Conservation (phyloP, 2,113 vertebrate genomes). For the Crotalus helleri region DNA sequence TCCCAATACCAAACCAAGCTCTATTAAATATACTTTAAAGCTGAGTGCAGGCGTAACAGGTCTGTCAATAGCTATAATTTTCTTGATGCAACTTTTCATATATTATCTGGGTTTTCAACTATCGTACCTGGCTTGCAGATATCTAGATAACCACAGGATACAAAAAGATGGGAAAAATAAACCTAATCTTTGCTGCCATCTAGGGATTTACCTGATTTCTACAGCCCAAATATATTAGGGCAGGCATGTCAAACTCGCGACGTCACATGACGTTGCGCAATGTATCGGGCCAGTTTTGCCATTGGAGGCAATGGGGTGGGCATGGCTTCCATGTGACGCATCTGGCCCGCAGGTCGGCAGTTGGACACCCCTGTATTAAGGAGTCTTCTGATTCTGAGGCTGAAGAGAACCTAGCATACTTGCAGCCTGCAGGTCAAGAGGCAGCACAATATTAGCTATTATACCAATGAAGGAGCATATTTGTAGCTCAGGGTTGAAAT, state of each 20-base stretch:
- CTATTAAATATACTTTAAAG: not conserved
- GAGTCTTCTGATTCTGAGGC: not conserved
- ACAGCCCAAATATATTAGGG: not conserved
- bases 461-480: not conserved
- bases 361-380: not conserved
- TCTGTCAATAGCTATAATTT: not conserved
- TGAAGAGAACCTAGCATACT: not conserved
- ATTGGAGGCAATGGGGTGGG: too few species aligned
- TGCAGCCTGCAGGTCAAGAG: not conserved
- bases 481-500: too few species aligned
- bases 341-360: too few species aligned
- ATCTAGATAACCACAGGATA: not conserved
- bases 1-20: not conserved
- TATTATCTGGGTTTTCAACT: not conserved
- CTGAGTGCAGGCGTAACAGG: not conserved
- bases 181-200: not conserved
- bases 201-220: not conserved
- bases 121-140: not conserved
- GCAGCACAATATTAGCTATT: not conserved
- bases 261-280: too few species aligned
- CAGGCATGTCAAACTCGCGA: too few species aligned
- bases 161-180: not conserved
- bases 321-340: too few species aligned
- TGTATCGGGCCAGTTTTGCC: too few species aligned
- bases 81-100: not conserved